Evolutionary conservation across 2,888 invertebrate species (phyloP).

Genomic region (Clanis bilineata): DNA sequence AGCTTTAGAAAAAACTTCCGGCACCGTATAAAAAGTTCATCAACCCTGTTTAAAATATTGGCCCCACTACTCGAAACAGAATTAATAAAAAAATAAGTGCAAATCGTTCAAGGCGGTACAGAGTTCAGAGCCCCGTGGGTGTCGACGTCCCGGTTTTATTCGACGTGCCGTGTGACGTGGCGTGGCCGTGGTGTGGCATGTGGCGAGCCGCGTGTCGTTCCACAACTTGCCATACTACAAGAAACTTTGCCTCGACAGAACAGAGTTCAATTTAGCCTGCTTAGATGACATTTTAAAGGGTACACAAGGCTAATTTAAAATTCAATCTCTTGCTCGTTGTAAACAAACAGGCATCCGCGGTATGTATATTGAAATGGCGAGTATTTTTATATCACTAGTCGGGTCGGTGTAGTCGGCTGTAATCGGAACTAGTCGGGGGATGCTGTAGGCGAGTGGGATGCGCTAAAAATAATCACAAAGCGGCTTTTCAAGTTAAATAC

Average conservation of each 20-base stretch:
- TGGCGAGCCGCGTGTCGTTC: background rate
- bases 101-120: background rate
- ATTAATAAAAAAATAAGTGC: background rate
- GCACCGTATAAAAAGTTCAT: background rate
- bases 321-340: constrained; percentile 11
- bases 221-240: background rate
- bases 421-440: background rate
- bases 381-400: constrained; percentile 7
- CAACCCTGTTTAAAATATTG: background rate
- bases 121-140: background rate
- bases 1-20: background rate
- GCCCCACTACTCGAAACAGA: background rate
- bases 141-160: background rate
- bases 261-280: background rate
- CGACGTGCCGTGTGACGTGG: background rate
- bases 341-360: constrained; percentile 14
- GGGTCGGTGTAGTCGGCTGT: background rate
- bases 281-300: background rate
- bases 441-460: background rate
- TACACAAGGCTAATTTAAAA: constrained; percentile 9
- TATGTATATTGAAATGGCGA: constrained; percentile 11
- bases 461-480: background rate
- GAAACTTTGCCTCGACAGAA: background rate
- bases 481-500: background rate
- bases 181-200: background rate